Base-by-base conservation (phyloP, 1,140 invertebrate genomes). In the Drosophila azteca region DNA sequence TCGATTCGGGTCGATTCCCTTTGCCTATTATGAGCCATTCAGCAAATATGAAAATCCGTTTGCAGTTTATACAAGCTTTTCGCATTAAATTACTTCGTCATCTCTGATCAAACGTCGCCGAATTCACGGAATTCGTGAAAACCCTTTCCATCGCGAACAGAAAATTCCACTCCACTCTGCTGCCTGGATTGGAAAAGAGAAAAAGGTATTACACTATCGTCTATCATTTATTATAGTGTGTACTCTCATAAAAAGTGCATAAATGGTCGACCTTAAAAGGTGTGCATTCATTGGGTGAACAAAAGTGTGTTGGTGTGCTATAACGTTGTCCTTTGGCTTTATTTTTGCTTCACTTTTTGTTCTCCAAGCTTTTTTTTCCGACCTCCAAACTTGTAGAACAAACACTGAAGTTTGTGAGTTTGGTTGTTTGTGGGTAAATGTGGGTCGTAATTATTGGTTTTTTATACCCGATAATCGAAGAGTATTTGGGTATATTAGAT, bases 351-450 rank as follows among this genome's bases (percentile, higher is more conserved):
- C 26, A 26, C n/a, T 24, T 50, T 72, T 70, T 62, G 35, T 51
- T 62, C 48, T 49, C 67, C 39, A 65, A 58, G 29, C 49, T 77
- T 43, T 49, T 46, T 54, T 65, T 70, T 46, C 26, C 58, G 69
- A 64, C 80, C 80, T 62, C 78, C 71, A 65, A 83, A 84, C 45
- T 84, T 76, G 66, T 53, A 6, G 52, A 76, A 70, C 17, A 20
- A 20, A 20, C 79, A 20, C 79, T 64, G 51, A 54, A 79, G 79
- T 79, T 63, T 46, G 26, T 44, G 24, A 84, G 79, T 76, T 63
- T 43, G 20, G 22, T 15, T 48, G 55, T 57, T 17, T 31, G 55
- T 48, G 11, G 41, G 49, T 41, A 24, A 3, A 13, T 35, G 29
- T 48, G 35, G 35, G 35, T 39, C 35, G 35, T 2, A 13, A 11